Conservation (phyloP, 2,888 invertebrate genomes). For the Liopterus haemorrhoidalis region DNA sequence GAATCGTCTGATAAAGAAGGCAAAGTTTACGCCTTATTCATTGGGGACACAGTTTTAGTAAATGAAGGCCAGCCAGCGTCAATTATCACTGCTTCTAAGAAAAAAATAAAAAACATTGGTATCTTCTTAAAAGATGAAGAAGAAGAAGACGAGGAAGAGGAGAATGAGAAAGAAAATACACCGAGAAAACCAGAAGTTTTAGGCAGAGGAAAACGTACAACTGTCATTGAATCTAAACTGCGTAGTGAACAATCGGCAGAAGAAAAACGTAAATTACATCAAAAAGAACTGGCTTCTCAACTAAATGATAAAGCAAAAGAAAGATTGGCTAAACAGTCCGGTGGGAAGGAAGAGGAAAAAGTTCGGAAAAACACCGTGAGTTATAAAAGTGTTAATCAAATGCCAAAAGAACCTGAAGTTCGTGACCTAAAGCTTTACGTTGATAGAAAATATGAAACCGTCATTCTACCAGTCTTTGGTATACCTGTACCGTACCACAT, state of each 20-base stretch:
- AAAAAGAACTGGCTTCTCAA: constrained; percentile 84
- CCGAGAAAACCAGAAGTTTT: constrained; percentile 57
- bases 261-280: constrained; percentile 94
- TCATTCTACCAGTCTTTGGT: constrained; percentile 96
- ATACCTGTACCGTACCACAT: constrained; percentile 97
- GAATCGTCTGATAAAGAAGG: constrained; percentile 80
- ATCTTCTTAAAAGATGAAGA: constrained; percentile 90
- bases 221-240: constrained; percentile 88
- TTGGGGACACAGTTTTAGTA: constrained; percentile 95
- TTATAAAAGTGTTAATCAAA: constrained; percentile 84
- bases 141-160: constrained; percentile 74
- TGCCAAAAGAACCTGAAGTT: constrained; percentile 91
- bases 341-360: constrained; percentile 81
- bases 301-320: constrained; percentile 91
- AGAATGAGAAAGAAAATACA: constrained; percentile 70
- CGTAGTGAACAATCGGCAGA: constrained; percentile 93
- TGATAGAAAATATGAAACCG: constrained; percentile 94
- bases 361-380: constrained; percentile 91
- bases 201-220: constrained; percentile 75
- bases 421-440: constrained; percentile 91
- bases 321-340: constrained; percentile 79
- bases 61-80: constrained; percentile 79
- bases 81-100: constrained; percentile 85
- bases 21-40: constrained; percentile 86
- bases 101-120: constrained; percentile 91